A percentile compares a stretch with the other conserved stretches of the same genome.
These are phyloP conservation scores for Carapus acus DNA, from an alignment of 2,797 vertebrate species.

Conservation along the genomic window DNA sequence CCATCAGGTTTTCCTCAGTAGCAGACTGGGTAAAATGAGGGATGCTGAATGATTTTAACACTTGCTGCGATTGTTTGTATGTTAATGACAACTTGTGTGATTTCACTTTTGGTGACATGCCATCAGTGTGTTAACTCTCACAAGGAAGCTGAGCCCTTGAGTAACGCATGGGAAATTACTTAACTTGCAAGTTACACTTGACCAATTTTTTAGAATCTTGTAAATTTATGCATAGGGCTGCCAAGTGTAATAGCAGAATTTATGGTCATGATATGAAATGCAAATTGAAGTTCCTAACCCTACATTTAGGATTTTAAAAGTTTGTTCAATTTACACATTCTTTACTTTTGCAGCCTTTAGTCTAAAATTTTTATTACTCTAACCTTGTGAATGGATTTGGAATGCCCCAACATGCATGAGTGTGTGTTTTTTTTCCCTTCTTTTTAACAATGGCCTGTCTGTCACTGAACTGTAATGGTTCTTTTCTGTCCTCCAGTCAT, in stretches of 20 bases:
- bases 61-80: conserved; percentile 9
- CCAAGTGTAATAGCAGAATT: conserved; percentile 24
- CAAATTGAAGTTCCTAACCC: too few relatives aligned
- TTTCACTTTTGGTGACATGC: conserved; percentile 44
- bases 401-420: conserved; percentile 32
- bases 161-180: conserved; percentile 51
- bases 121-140: conserved; percentile 31
- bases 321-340: too few relatives aligned
- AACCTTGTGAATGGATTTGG: conserved; percentile 3
- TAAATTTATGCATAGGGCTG: conserved; percentile 44
- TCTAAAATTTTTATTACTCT: too few relatives aligned
- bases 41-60: conserved; percentile 2
- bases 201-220: conserved; percentile 52
- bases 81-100: conserved; percentile 11
- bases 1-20: conserved; percentile 49
- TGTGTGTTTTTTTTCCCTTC: conserved; percentile 17
- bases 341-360: too few relatives aligned
- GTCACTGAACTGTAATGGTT: conserved; percentile 30
- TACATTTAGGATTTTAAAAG: too few relatives aligned
- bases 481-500: conserved; percentile 65
- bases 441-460: not conserved
- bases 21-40: conserved; percentile 49
- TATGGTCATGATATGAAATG: conserved; percentile 3
- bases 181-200: conserved; percentile 31
- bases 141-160: conserved; percentile 50